Evolutionary conservation across 2,888 invertebrate species (phyloP), one percentile per base, ranked within the genome.

Genomic region (Cryptocephalus primarius): DNA sequence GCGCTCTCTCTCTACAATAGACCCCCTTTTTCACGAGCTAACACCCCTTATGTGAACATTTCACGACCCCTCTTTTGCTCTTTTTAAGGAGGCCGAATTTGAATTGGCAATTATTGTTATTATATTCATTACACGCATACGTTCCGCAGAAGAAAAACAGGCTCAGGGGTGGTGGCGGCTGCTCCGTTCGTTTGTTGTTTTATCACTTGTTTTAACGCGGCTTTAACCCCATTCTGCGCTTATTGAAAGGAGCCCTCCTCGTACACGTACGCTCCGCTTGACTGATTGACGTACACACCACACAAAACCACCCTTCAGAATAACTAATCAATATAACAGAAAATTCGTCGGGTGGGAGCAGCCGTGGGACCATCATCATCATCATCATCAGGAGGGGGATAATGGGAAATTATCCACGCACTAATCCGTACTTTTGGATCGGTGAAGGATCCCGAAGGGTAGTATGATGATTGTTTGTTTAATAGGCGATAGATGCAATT

Each of bases 41-140:
- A 56, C 55, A 51, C 56, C 57, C 55, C 52, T 55, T 59, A 57
- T 57, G 58, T 56, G 57, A 22, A 22, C 22, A 22, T 22, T 53
- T 44, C 45, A 45, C 50, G 52, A 49, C 51, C 56, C 57, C 56
- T 51, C 53, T 49, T 48, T 55, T 60, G 62, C 61, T 58, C 61
- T 60, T 61, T 61, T 62, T 55, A 55, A 52, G 56, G 46, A 55
- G 50, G 51, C 51, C 50, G 51, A 51, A 53, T 55, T 58, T 58
- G 60, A 62, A 61, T 61, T 57, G 60, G 57, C 60, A 62, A 62
- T 62, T 62, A 62, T 60, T 62, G 60, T 62, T 62, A 61, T 61
- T 61, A 61, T 61, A 62, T 61, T 61, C 62, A 62, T 62, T 62
- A 62, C 61, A 60, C 58, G 53, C 52, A 45, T 47, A 41, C 46